Evolutionary conservation across 2,797 vertebrate genomes (phyloP), one percentile per base, ranked within the genome.

Genomic region (Tympanoctomys barrerae): DNA sequence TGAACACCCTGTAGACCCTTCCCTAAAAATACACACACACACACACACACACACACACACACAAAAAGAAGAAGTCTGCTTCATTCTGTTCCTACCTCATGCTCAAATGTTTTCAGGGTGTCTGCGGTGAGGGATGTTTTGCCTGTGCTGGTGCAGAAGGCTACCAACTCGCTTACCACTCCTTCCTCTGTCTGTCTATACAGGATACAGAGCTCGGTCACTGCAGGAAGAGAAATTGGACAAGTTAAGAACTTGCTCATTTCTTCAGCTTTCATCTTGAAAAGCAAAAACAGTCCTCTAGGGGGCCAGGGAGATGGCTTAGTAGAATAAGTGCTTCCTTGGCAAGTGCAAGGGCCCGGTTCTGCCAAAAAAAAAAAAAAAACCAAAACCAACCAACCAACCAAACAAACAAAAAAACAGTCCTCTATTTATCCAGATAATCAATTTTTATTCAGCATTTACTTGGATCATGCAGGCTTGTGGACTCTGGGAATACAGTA

Each of bases 121-220:
- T 99, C 98, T 1, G 96, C 0, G 14, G 96, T 98, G 18, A 99
- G 99, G 16, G 95, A 96, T 0, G 42, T 96, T 89, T 59, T 98
- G 70, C 8, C 70, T 0, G 89, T 95, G 84, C 98, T 99, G 87
- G 97, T 96, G 96, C 98, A 98, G 94, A 99, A 99, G 39, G 99
- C 99, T 62, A 99, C 87, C 97, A 99, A 99, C 98, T 99, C 99
- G 0, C 91, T 28, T 11, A 99, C 98, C 73, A 99, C 98, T 0
- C 98, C 97, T 13, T 98, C 98, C 5, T 98, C 98, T 2, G 95
- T 97, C 26, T 99, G 97, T 80, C 98, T 97, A 94, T 99, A 98
- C 66, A 97, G 98, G 39, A 99, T 87, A 54, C 99, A 99, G 94
- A 99, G 98, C 96, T 99, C 99, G 95, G 99, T 96, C 99, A 99